A percentile compares a stretch with the other conserved stretches of the same genome.
Evolutionary conservation across 23 tunicate species (phyloP).

Genomic region (Clavelina lepadiformis): DNA sequence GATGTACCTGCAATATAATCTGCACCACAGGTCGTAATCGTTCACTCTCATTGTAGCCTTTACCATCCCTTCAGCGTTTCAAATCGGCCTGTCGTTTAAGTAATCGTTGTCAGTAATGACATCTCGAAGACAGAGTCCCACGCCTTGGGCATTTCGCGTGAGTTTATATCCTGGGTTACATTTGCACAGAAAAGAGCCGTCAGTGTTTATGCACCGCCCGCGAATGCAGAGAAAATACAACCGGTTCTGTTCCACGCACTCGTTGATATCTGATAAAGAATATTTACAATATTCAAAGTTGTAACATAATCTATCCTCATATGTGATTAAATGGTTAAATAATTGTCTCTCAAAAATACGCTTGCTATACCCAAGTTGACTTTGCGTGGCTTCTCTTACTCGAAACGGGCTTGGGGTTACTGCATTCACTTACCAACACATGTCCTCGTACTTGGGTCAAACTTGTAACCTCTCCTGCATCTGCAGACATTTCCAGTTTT

Average conservation of each 20-base stretch:
- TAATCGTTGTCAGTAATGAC: constrained; percentile 1
- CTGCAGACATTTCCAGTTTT: neutral
- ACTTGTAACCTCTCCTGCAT: constrained; percentile 7
- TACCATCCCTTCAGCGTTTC: too few species aligned
- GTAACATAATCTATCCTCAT: too few species aligned
- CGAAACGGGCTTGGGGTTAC: too few species aligned
- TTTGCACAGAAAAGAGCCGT: constrained; percentile 30
- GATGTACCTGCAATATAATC: too few species aligned
- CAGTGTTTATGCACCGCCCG: constrained; percentile 31
- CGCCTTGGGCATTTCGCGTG: neutral
- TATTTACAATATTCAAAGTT: neutral
- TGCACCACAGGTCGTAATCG: too few species aligned
- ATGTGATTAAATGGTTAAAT: neutral
- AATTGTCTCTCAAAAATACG: too few species aligned
- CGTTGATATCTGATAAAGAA: constrained; percentile 21
- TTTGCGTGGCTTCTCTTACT: too few species aligned
- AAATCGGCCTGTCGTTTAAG: constrained; percentile 15
- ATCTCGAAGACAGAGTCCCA: constrained; percentile 7
- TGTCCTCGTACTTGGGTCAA: constrained; percentile 1
- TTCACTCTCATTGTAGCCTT: too few species aligned
- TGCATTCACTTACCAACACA: constrained; percentile 14
- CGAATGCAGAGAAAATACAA: constrained; percentile 1
- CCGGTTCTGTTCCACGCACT: constrained; percentile 2
- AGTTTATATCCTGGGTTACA: constrained; percentile 15
- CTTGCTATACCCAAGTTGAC: too few species aligned